A percentile compares a stretch with the other conserved stretches of the same genome.
Evolutionary conservation across 2,888 invertebrate species (phyloP).

Genomic region (Corythucha ciliata): DNA sequence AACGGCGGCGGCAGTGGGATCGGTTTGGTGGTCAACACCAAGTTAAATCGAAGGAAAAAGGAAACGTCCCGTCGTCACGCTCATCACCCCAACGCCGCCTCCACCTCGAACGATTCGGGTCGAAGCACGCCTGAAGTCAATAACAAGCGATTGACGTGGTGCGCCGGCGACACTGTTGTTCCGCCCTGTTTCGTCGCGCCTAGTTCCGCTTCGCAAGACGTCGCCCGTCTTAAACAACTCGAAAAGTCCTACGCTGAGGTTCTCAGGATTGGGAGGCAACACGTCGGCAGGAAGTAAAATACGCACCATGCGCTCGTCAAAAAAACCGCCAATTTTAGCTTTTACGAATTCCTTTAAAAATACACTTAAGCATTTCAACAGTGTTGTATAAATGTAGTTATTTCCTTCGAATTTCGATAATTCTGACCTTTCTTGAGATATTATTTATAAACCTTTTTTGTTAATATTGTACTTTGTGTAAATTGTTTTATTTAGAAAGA

Average conservation of each 20-base stretch:
- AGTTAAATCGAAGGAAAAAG: too few relatives aligned
- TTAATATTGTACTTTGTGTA: too few relatives aligned
- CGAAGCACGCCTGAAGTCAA: constrained; percentile 21
- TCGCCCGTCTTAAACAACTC: constrained; percentile 67
- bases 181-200: constrained; percentile 21
- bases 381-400: too few relatives aligned
- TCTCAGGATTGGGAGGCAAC: constrained; percentile 41
- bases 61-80: too few relatives aligned
- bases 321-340: too few relatives aligned
- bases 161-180: constrained; percentile 15
- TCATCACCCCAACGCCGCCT: not conserved
- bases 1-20: constrained; percentile 12
- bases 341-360: too few relatives aligned
- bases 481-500: too few relatives aligned
- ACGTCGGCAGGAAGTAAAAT: constrained; percentile 27
- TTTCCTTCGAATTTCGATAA: too few relatives aligned
- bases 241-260: constrained; percentile 81
- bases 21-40: not conserved
- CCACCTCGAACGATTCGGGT: constrained; percentile 15
- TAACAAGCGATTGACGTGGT: constrained; percentile 17
- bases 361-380: too few relatives aligned
- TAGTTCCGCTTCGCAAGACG: constrained; percentile 71
- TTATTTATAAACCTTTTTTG: too few relatives aligned
- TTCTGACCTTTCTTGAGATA: too few relatives aligned
- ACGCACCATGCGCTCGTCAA: too few relatives aligned